Conservation (phyloP, 2,888 invertebrate species). For the Drosophila anomalata region DNA sequence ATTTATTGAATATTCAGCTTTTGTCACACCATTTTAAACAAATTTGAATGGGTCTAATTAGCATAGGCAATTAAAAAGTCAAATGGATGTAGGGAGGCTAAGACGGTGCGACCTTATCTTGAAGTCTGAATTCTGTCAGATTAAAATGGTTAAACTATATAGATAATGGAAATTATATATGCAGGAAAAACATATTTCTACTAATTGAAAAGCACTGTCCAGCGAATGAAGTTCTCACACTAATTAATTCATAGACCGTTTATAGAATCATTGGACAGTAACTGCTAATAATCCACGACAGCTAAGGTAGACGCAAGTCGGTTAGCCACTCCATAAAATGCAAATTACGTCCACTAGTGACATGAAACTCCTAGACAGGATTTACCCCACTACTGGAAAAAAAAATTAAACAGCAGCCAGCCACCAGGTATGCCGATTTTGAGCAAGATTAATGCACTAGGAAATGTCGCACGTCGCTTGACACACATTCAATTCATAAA, state of each 20-base stretch:
- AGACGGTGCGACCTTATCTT: neutral
- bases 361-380: conserved; percentile 38
- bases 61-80: conserved; percentile 12
- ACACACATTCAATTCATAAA: conserved; percentile 62
- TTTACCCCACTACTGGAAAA: conserved; percentile 2
- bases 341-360: conserved; percentile 29
- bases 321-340: conserved; percentile 27
- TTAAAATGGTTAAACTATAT: neutral
- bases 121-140: conserved; percentile 1
- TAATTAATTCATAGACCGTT: conserved; percentile 30
- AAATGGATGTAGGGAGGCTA: neutral
- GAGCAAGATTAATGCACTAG: conserved; percentile 67
- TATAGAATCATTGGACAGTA: conserved; percentile 22
- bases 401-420: neutral
- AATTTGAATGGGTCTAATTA: conserved; percentile 31
- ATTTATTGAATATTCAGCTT: conserved; percentile 20
- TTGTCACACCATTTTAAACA: conserved; percentile 36
- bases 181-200: neutral
- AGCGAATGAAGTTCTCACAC: conserved; percentile 18
- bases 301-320: conserved; percentile 9
- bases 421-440: conserved; percentile 36
- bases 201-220: conserved; percentile 1
- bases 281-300: conserved; percentile 13
- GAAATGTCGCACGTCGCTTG: conserved; percentile 58
- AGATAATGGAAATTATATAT: neutral